Percentiles rank a stretch among this genome's conserved stretches.
Evolutionary conservation across 2,888 invertebrate species (phyloP).

Genomic region (Eretmocerus hayati): DNA sequence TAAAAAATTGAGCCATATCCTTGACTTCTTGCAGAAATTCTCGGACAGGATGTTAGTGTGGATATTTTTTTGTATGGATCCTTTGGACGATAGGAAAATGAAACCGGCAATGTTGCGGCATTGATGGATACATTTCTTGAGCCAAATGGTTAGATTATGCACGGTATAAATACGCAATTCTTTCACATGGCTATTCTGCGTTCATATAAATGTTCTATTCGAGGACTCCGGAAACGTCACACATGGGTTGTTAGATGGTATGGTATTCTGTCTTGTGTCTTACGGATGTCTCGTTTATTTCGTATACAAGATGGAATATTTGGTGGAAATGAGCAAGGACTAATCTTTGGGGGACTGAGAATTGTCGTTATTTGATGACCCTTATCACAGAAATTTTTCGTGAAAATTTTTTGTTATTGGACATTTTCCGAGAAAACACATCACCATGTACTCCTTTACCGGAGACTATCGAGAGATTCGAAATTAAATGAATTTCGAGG

Average conservation of each 20-base stretch:
- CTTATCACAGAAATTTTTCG: too few species aligned
- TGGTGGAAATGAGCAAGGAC: neutral
- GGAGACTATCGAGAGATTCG: too few species aligned
- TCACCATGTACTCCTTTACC: too few species aligned
- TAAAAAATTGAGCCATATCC: constrained; percentile 41
- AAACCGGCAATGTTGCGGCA: constrained; percentile 16
- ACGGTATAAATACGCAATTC: constrained; percentile 45
- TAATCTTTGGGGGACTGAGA: neutral
- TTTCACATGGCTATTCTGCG: constrained; percentile 4
- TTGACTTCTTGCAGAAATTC: constrained; percentile 7
- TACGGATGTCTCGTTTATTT: too few species aligned
- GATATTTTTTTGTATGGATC: neutral
- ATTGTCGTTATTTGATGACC: too few species aligned
- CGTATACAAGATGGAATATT: neutral
- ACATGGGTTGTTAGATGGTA: too few species aligned
- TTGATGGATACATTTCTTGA: constrained; percentile 14
- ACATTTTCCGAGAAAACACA: too few species aligned
- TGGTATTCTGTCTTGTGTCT: too few species aligned
- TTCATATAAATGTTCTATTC: too few species aligned
- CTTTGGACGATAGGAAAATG: constrained; percentile 9
- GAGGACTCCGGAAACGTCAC: too few species aligned
- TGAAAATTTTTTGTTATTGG: too few species aligned
- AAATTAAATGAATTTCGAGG: too few species aligned
- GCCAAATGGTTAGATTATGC: constrained; percentile 44
- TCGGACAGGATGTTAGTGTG: constrained; percentile 12